A percentile compares a stretch with the other conserved stretches of the same genome.
Evolutionary conservation across 2,797 vertebrate species (phyloP).

Genomic region (Pantherophis alleghaniensis): DNA sequence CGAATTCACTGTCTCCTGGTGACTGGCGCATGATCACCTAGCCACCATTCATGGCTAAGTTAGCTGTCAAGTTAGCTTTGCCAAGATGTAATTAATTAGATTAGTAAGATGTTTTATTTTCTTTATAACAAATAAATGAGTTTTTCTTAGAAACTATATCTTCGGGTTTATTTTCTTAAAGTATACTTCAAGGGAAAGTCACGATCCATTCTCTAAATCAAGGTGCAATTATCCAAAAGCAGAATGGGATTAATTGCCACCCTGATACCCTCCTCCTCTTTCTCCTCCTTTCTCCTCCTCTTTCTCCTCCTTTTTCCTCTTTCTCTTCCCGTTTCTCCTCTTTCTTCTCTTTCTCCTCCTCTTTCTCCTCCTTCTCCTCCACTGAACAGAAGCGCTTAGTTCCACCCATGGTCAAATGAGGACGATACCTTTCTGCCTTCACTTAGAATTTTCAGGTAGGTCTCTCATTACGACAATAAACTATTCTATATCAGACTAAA

Average conservation of each 20-base stretch:
- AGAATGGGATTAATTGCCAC: too few relatives aligned
- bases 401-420: neutral
- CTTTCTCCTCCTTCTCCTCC: neutral
- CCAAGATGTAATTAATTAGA: too few relatives aligned
- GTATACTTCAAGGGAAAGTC: too few relatives aligned
- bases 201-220: too few relatives aligned
- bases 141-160: too few relatives aligned
- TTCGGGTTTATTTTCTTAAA: too few relatives aligned
- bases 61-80: neutral
- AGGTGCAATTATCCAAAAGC: too few relatives aligned
- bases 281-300: too few relatives aligned
- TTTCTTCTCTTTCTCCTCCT: too few relatives aligned
- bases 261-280: too few relatives aligned
- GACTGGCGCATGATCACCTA: neutral
- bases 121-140: too few relatives aligned
- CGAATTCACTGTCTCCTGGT: neutral
- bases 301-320: rapidly evolving
- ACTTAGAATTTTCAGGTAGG: neutral
- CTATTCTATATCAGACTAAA: neutral
- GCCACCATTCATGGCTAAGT: neutral
- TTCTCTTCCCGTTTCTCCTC: rapidly evolving
- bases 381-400: neutral
- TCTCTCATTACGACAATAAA: neutral
- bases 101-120: too few relatives aligned
- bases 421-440: neutral